Conservation (phyloP, 2,797 vertebrate species). For the Labeo calbasu region DNA sequence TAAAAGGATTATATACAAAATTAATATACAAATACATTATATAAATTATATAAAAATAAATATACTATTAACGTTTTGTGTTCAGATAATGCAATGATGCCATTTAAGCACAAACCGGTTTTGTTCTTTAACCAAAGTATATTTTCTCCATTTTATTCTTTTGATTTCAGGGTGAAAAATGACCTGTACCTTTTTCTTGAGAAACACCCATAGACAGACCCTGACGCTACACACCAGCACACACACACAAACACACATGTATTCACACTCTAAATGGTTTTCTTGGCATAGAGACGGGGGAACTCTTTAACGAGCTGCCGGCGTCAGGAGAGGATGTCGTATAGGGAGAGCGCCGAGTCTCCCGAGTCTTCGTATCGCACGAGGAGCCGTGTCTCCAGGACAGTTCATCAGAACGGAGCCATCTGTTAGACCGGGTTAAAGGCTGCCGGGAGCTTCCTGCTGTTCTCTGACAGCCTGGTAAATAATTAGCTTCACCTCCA, state of each 20-base stretch:
- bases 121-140: background rate
- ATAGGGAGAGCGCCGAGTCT: slow-evolving; percentile 47
- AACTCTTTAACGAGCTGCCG: slow-evolving; percentile 57
- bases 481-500: slow-evolving; percentile 55
- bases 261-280: slow-evolving; percentile 26
- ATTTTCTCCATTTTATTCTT: background rate
- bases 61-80: background rate
- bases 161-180: too few species aligned
- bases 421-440: slow-evolving; percentile 52
- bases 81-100: background rate
- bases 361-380: background rate
- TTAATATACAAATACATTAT: too few species aligned
- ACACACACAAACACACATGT: background rate
- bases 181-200: background rate
- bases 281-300: slow-evolving; percentile 35
- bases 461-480: slow-evolving; percentile 48
- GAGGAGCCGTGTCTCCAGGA: background rate
- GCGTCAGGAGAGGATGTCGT: slow-evolving; percentile 40
- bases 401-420: slow-evolving; percentile 44
- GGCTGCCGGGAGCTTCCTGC: slow-evolving; percentile 44
- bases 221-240: background rate
- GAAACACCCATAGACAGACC: background rate
- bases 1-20: too few species aligned
- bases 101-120: background rate
- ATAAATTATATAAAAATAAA: too few species aligned